Evolutionary conservation across 2,888 invertebrate species (phyloP), one percentile per base, ranked within the genome.

Genomic region (Disparrhopalites patrizii): DNA sequence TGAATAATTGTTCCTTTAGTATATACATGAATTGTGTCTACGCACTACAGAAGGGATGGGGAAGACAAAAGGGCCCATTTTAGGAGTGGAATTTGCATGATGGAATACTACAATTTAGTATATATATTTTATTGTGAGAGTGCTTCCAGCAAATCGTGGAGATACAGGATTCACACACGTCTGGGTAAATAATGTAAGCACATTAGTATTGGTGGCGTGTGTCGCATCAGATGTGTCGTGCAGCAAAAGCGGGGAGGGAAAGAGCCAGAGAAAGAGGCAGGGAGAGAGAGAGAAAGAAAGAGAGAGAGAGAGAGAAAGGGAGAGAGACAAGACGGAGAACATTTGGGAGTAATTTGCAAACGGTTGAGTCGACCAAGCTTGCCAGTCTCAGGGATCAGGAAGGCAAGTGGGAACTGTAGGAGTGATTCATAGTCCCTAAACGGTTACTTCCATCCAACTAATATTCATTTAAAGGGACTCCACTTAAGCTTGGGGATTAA

Each of bases 391-490:
- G 27, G 57, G 60, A 61, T 61, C 60, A 61, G 60, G 66, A 61
- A 68, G 67, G 67, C 67, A 69, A 69, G 67, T 68, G 67, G 60
- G 62, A 40, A 57, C 38, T 63, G 62, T n/a, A n/a, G n/a, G 66
- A 69, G 69, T 69, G 69, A 69, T 71, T 69, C 69, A 67, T 72
- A 66, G 68, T 70, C 70, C 72, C 66, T 71, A 68, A 69, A 71
- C 68, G 69, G 70, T 66, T 64, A 67, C 70, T 72, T 69, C 65
- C 68, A 70, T 69, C 57, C 40, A 56, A 67, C 68, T 70, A 70
- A 70, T 70, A 70, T 69, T 70, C 70, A 70, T 70, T 67, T 67
- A 60, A 66, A 65, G 61, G 68, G 70, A 67, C 70, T 70, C 64
- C 61, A 67, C 65, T 68, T 72, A 72, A 73, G 65, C 70, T 64